These are phyloP conservation scores for Sebastes nivosus DNA, from an alignment of 2,797 vertebrate species.

Conservation along the genomic window DNA sequence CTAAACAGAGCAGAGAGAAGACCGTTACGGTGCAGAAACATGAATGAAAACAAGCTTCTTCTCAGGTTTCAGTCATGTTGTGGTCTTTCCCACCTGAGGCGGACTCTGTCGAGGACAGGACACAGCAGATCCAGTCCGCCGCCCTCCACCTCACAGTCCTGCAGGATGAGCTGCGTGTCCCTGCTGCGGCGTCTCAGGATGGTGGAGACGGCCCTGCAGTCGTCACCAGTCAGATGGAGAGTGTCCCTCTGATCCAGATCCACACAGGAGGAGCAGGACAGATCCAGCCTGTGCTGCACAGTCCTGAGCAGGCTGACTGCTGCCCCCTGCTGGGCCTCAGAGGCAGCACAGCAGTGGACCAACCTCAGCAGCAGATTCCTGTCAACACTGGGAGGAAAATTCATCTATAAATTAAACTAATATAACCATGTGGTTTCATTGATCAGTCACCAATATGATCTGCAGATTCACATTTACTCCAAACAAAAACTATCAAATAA, in stretches of 20 bases:
- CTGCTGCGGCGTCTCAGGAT: constrained; percentile 25
- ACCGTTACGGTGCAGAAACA: neutral
- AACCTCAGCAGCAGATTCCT: constrained; percentile 59
- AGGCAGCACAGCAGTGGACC: constrained; percentile 44
- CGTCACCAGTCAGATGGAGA: constrained; percentile 31
- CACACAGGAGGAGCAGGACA: constrained; percentile 36
- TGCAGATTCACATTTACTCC: neutral
- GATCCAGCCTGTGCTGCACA: constrained; percentile 44
- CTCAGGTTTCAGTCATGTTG: neutral
- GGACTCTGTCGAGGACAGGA: constrained; percentile 37
- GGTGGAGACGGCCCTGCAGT: constrained; percentile 32
- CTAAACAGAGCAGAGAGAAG: constrained; percentile 28
- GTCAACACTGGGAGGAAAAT: constrained; percentile 38
- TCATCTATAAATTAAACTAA: neutral
- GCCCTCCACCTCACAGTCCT: constrained; percentile 61
- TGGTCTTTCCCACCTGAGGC: constrained; percentile 24
- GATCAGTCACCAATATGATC: neutral
- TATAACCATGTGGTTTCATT: neutral
- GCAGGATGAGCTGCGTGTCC: constrained; percentile 40
- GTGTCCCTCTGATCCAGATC: constrained; percentile 25
- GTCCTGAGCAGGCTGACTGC: constrained; percentile 38
- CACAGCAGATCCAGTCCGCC: constrained; percentile 54
- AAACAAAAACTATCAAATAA: no score
- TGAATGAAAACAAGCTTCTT: neutral
- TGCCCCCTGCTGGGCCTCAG: constrained; percentile 49